A percentile compares a stretch with the other conserved stretches of the same genome.
phyloP scores from a whole-genome alignment of 2,113 vertebrate species.

The Ranitomeya imitator region DNA sequence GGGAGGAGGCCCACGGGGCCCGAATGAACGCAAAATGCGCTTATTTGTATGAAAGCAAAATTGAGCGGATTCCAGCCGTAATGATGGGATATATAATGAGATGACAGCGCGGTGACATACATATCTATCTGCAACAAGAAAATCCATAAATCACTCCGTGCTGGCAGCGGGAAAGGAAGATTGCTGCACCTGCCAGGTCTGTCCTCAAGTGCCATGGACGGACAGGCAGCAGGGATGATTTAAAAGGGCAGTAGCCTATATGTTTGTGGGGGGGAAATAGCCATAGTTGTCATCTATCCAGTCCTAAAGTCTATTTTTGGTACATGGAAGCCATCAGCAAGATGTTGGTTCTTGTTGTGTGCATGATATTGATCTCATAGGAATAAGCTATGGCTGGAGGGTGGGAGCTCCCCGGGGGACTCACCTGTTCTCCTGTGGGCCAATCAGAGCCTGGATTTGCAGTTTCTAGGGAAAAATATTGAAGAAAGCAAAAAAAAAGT shows the following conservation, averaged over 20 bases:
- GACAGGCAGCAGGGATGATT: neutral
- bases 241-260: neutral
- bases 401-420: too few species aligned
- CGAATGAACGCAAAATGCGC: constrained; percentile 21
- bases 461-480: too few species aligned
- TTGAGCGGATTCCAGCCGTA: constrained; percentile 45
- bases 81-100: constrained; percentile 48
- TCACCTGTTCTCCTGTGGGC: too few species aligned
- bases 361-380: too few species aligned
- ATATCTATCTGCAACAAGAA: constrained; percentile 38
- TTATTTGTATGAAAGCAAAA: constrained; percentile 56
- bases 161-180: neutral
- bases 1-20: too few species aligned
- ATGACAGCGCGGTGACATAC: constrained; percentile 46
- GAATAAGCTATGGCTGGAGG: too few species aligned
- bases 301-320: too few species aligned
- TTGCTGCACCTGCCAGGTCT: constrained; percentile 25
- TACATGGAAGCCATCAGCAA: too few species aligned
- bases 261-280: neutral
- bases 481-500: too few species aligned
- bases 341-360: too few species aligned
- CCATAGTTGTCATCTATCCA: neutral
- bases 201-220: neutral
- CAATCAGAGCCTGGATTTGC: too few species aligned
- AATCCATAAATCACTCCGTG: constrained; percentile 37